Evolutionary conservation across 1,140 invertebrate species (phyloP).

Genomic region (Dinoponera quadriceps): DNA sequence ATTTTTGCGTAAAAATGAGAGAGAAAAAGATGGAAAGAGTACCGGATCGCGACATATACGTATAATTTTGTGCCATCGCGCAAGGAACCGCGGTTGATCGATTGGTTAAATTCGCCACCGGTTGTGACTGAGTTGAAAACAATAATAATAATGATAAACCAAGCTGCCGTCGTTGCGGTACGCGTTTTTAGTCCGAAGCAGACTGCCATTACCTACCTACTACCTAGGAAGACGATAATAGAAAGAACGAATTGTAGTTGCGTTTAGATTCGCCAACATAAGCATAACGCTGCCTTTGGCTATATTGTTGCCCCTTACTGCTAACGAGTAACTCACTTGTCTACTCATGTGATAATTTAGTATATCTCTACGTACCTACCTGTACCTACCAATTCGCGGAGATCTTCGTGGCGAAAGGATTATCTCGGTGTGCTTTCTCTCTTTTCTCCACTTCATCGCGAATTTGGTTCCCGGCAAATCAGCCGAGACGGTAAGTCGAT

Average conservation of each 20-base stretch:
- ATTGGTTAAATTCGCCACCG: conserved; percentile 32
- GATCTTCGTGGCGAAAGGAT: conserved; percentile 68
- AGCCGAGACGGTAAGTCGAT: background rate
- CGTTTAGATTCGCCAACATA: conserved; percentile 77
- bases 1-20: conserved; percentile 2
- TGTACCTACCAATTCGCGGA: conserved; percentile 74
- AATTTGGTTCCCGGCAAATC: background rate
- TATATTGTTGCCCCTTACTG: conserved; percentile 84
- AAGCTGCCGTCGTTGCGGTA: conserved; percentile 2
- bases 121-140: conserved; percentile 58
- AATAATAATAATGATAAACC: conserved; percentile 29
- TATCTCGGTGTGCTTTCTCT: conserved; percentile 22
- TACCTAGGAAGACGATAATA: conserved; percentile 45
- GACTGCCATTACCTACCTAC: conserved; percentile 53
- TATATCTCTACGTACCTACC: conserved; percentile 83
- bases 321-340: conserved; percentile 84
- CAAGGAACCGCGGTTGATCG: conserved; percentile 40
- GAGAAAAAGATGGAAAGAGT: background rate
- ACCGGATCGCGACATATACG: conserved; percentile 5
- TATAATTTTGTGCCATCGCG: conserved; percentile 55
- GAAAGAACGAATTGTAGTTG: conserved; percentile 72
- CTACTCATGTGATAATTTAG: conserved; percentile 85
- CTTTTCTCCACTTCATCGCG: background rate
- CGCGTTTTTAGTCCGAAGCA: conserved; percentile 44
- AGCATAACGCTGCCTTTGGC: conserved; percentile 84